Evolutionary conservation across 1,140 invertebrate species (phyloP).

Genomic region (Triops cancriformis): DNA sequence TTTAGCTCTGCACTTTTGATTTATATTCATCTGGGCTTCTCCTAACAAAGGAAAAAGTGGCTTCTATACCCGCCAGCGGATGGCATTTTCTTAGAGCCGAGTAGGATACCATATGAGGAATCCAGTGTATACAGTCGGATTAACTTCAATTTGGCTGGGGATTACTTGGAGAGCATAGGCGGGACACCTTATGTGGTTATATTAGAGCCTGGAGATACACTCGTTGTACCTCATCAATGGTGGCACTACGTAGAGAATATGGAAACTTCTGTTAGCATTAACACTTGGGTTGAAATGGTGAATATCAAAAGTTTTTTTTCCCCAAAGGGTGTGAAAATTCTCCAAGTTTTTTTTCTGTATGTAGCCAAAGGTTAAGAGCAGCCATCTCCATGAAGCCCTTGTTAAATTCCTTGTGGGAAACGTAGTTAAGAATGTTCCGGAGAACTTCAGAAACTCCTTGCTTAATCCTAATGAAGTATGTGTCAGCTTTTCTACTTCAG

Average conservation of each 20-base stretch:
- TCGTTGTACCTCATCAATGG: constrained; percentile 83
- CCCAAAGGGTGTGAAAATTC: neutral
- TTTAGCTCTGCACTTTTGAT: constrained; percentile 20
- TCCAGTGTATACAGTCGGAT: constrained; percentile 85
- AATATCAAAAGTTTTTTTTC: constrained; percentile 29
- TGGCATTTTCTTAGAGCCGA: constrained; percentile 56
- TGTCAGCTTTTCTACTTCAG: neutral
- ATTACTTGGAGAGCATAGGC: constrained; percentile 38
- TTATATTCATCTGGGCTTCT: constrained; percentile 32
- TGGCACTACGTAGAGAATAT: constrained; percentile 92
- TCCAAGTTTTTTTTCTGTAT: constrained; percentile 16
- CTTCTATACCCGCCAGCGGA: constrained; percentile 77
- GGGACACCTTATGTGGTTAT: constrained; percentile 48
- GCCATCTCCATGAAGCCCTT: constrained; percentile 34
- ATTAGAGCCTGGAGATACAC: constrained; percentile 71
- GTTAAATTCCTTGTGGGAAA: constrained; percentile 31
- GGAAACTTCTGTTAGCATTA: constrained; percentile 63
- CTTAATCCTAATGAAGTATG: constrained; percentile 34
- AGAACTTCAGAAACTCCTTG: constrained; percentile 26
- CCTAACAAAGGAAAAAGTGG: constrained; percentile 73
- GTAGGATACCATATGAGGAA: constrained; percentile 90
- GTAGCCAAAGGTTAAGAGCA: constrained; percentile 31
- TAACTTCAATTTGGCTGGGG: constrained; percentile 52
- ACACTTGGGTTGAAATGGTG: constrained; percentile 76
- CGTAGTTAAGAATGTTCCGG: constrained; percentile 25